Percentiles rank a stretch among this genome's conserved stretches.
Evolutionary conservation across 2,113 vertebrate species (phyloP).

Genomic region (Cynopterus brachyotis): DNA sequence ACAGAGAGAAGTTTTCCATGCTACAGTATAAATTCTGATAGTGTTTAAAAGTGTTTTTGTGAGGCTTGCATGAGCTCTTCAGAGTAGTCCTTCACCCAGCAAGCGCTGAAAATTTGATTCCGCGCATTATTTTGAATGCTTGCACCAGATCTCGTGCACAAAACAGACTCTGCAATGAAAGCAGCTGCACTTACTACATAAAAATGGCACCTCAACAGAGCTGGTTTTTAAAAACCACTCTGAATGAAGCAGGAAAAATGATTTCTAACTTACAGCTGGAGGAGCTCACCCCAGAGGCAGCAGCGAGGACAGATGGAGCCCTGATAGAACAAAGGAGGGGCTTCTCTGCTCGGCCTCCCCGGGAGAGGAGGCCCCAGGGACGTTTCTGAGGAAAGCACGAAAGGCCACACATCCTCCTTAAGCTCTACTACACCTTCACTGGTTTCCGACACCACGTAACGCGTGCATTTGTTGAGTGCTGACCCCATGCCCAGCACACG

Average conservation of each 20-base stretch:
- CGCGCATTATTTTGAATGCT: neutral
- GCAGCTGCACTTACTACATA: neutral
- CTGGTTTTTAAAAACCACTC: neutral
- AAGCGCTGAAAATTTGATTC: neutral
- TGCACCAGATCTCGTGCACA: neutral
- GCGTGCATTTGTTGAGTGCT: too few relatives aligned
- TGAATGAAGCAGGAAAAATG: neutral
- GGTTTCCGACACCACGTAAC: neutral
- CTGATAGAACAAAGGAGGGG: neutral
- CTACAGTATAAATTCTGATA: neutral
- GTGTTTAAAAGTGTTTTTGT: neutral
- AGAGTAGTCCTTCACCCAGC: neutral
- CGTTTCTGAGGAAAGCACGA: neutral
- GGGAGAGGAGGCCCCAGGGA: neutral
- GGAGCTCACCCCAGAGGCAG: neutral
- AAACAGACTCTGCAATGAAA: neutral
- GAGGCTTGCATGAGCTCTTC: neutral
- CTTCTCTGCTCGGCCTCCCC: neutral
- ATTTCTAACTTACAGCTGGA: neutral
- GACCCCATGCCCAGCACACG: neutral
- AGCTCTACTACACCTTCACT: neutral
- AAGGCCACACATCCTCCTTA: neutral
- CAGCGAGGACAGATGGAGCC: neutral
- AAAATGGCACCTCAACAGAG: neutral
- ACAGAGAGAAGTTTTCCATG: neutral